These are phyloP conservation scores for Periphyllus acericola DNA, from an alignment of 2,888 invertebrate species.

Conservation along the genomic window DNA sequence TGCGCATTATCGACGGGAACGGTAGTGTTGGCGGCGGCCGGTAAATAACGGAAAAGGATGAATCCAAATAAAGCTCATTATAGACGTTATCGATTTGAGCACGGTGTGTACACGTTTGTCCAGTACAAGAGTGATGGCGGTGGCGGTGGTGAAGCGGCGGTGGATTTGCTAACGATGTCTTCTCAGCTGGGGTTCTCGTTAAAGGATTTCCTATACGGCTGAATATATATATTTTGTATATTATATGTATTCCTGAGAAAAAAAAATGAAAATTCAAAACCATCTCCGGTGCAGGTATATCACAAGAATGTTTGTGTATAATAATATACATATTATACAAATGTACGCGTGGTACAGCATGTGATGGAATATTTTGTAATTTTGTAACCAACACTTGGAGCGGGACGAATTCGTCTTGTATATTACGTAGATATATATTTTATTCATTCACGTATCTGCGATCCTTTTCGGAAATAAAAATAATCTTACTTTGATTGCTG, in stretches of 20 bases:
- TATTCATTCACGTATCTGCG: background rate
- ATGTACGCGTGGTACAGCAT: background rate
- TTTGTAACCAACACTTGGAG: background rate
- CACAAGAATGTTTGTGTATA: background rate
- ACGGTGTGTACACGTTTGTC: slow-evolving; percentile 2
- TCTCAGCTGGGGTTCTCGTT: slow-evolving; percentile 53
- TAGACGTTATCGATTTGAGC: slow-evolving; percentile 41
- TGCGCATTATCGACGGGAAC: background rate
- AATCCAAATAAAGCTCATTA: slow-evolving; percentile 50
- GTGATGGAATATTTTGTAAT: background rate
- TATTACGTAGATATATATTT: background rate
- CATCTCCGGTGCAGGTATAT: background rate
- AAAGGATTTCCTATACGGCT: slow-evolving; percentile 24
- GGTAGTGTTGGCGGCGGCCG: background rate
- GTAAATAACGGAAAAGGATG: slow-evolving; percentile 31
- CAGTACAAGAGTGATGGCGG: background rate
- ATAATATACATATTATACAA: background rate
- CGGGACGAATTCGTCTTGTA: too few relatives aligned
- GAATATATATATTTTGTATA: background rate
- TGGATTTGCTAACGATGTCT: slow-evolving; percentile 45
- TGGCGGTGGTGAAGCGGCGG: background rate
- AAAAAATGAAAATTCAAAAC: background rate
- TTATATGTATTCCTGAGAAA: background rate
- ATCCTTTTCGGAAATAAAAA: background rate
- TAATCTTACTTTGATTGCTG: background rate